Percentiles rank a stretch among this genome's conserved stretches.
Evolutionary conservation across 2,888 invertebrate species (phyloP).

Genomic region (Timandra comae): DNA sequence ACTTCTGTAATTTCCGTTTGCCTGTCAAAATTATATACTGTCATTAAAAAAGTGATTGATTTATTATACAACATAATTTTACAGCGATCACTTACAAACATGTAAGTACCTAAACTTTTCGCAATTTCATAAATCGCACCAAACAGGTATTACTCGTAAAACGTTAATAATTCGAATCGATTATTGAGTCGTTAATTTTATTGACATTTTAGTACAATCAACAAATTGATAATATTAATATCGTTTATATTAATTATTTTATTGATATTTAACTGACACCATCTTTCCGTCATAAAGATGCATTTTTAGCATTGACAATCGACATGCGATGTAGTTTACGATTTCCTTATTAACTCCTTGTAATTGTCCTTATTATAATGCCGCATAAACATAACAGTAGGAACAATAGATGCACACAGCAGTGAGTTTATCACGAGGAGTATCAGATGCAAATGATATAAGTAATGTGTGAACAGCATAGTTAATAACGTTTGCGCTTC

Average conservation of each 20-base stretch:
- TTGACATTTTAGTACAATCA: constrained; percentile 17
- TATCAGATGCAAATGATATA: not conserved
- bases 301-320: constrained; percentile 11
- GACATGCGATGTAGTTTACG: constrained; percentile 4
- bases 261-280: constrained; percentile 16
- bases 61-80: no score
- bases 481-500: constrained; percentile 11
- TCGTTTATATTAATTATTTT: constrained; percentile 11
- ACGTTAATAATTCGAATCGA: constrained; percentile 13
- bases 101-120: constrained; percentile 12
- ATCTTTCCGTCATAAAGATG: constrained; percentile 3
- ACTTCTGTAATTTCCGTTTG: no score
- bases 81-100: no score
- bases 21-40: no score
- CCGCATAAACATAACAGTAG: not conserved
- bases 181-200: constrained; percentile 21
- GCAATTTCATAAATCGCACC: constrained; percentile 8
- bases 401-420: no score
- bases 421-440: no score
- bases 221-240: constrained; percentile 20
- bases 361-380: not conserved
- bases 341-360: constrained; percentile 9
- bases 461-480: constrained; percentile 2
- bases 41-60: no score
- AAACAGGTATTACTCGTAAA: constrained; percentile 7